These are phyloP conservation scores for Heteromurus nitidus DNA, from an alignment of 2,888 invertebrate genomes.

Conservation along the genomic window DNA sequence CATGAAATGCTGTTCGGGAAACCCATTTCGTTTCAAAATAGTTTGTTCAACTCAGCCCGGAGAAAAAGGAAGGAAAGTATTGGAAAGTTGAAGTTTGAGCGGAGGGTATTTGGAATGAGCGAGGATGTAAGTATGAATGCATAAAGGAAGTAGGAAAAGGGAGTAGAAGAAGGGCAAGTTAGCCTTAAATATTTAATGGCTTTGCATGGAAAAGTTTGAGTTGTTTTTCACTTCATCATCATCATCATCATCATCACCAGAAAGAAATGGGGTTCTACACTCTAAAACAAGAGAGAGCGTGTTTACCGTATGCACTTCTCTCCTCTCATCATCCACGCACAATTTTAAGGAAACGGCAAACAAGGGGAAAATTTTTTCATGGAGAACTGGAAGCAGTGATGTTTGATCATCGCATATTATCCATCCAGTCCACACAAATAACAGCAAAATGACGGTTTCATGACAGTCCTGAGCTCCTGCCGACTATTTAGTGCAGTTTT, in stretches of 20 bases:
- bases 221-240: slow-evolving; percentile 34
- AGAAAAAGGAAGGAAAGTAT: too few species aligned
- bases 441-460: background rate
- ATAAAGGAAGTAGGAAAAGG: background rate
- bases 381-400: background rate
- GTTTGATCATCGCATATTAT: too few species aligned
- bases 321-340: background rate
- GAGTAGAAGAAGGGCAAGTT: slow-evolving; percentile 16
- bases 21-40: too few species aligned
- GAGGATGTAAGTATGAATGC: background rate
- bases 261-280: background rate
- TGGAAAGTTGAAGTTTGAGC: too few species aligned
- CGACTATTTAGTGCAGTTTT: background rate
- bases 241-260: background rate
- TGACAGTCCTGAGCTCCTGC: background rate
- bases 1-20: too few species aligned
- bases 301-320: background rate
- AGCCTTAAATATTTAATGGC: slow-evolving; percentile 47
- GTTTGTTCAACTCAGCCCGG: too few species aligned
- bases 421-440: too few species aligned
- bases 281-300: background rate
- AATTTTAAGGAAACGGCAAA: too few species aligned
- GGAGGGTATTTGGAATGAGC: background rate
- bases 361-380: background rate
- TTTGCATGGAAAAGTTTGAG: slow-evolving; percentile 7